Percentiles rank a stretch among this genome's conserved stretches.
Evolutionary conservation across 2,797 vertebrate genomes (phyloP).

Genomic region (Microctenopoma stevenorrisi): DNA sequence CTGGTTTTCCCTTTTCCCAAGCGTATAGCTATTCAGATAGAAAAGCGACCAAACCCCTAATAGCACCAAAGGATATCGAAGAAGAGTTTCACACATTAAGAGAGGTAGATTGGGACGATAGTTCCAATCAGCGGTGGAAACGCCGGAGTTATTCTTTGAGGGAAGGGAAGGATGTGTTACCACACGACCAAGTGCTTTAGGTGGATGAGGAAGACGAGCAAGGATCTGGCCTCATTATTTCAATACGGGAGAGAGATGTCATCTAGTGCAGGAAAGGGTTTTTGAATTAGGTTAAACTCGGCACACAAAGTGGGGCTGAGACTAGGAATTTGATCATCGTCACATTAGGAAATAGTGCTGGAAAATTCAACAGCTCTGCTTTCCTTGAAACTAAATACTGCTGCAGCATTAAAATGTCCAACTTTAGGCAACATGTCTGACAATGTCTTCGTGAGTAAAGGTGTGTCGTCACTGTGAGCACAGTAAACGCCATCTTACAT

Average conservation of each 20-base stretch:
- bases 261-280: conserved; percentile 52
- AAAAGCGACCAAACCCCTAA: conserved; percentile 57
- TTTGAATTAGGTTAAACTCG: conserved; percentile 72
- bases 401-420: conserved; percentile 33
- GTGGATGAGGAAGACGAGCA: conserved; percentile 63
- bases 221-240: conserved; percentile 76
- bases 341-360: conserved; percentile 41
- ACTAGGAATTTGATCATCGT: conserved; percentile 56
- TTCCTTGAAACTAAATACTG: conserved; percentile 52
- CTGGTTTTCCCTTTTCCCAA: conserved; percentile 48
- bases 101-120: conserved; percentile 59
- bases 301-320: conserved; percentile 55
- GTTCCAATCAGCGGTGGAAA: conserved; percentile 48
- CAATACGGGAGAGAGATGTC: conserved; percentile 66
- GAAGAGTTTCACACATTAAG: conserved; percentile 61
- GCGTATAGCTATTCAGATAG: conserved; percentile 60
- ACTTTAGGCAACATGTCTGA: conserved; percentile 40
- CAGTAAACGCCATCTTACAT: conserved; percentile 51
- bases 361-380: conserved; percentile 48
- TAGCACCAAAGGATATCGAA: conserved; percentile 56
- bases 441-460: conserved; percentile 55
- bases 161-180: conserved; percentile 65
- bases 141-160: conserved; percentile 62
- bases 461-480: conserved; percentile 40
- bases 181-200: conserved; percentile 72